Conservation (phyloP, 1,140 invertebrate genomes). For the Cotesia chilonis region DNA sequence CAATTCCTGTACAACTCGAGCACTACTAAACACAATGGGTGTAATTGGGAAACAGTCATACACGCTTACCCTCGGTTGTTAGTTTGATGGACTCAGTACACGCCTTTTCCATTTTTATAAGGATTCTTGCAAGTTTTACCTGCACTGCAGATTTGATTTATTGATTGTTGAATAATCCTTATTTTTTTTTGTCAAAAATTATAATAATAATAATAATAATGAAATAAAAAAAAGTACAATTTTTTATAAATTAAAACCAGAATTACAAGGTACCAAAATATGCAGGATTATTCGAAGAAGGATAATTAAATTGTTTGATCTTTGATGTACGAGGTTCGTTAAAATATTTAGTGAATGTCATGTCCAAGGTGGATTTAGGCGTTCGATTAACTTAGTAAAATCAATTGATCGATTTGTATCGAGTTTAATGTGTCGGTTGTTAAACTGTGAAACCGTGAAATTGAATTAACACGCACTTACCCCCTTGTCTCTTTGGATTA, state of each 20-base stretch:
- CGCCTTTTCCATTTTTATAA: slow-evolving; percentile 57
- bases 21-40: no score
- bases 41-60: no score
- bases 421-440: slow-evolving; percentile 20
- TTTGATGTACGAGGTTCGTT: no score
- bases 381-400: slow-evolving; percentile 16
- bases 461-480: slow-evolving; percentile 38
- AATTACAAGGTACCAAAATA: no score
- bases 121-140: slow-evolving; percentile 59
- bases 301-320: background rate
- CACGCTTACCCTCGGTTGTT: no score
- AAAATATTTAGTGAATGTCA: background rate
- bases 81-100: slow-evolving; percentile 59
- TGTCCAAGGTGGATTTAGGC: background rate
- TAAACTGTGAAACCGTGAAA: slow-evolving; percentile 36
- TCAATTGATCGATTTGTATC: slow-evolving; percentile 30
- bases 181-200: no score
- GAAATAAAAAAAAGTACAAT: no score
- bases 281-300: no score
- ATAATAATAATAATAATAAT: no score
- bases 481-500: slow-evolving; percentile 32
- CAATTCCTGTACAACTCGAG: no score
- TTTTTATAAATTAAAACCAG: no score
- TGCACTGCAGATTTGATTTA: slow-evolving; percentile 34
- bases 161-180: background rate